phyloP scores from a whole-genome alignment of 2,888 invertebrate species.

The Onchidella celtica region DNA sequence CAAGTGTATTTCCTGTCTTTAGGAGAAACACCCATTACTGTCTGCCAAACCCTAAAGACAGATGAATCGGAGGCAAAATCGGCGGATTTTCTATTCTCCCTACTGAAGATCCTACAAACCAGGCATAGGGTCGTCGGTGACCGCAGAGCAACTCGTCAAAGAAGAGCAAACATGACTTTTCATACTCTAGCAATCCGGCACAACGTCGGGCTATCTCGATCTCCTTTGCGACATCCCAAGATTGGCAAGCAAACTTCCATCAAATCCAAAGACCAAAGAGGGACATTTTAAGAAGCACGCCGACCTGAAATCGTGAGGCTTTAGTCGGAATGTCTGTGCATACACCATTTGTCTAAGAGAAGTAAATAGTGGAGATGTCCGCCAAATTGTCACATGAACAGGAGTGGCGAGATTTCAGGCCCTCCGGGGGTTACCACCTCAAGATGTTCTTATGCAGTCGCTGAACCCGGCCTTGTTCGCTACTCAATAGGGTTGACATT shows the following conservation, averaged over 20 bases:
- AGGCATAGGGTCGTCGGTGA: background rate
- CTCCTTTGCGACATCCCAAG: constrained; percentile 7
- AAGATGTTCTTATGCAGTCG: background rate
- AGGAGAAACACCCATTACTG: no score
- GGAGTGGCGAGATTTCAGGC: background rate
- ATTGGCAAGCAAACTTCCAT: constrained; percentile 34
- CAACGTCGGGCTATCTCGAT: constrained; percentile 21
- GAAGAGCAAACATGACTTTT: constrained; percentile 41
- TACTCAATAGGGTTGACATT: background rate
- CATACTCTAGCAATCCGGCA: constrained; percentile 9
- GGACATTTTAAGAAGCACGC: constrained; percentile 43
- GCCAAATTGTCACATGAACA: background rate
- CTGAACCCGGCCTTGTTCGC: background rate
- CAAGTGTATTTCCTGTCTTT: no score
- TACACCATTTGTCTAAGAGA: constrained; percentile 33
- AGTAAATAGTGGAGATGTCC: constrained; percentile 31
- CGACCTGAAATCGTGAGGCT: constrained; percentile 1
- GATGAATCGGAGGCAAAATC: no score
- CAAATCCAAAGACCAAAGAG: constrained; percentile 29
- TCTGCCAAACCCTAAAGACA: no score
- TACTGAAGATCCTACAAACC: no score
- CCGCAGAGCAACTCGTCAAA: background rate
- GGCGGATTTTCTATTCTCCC: no score
- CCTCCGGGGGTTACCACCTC: constrained; percentile 12
- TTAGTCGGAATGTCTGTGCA: constrained; percentile 18